Evolutionary conservation across 2,113 vertebrate species (phyloP).

Genomic region (Haliaeetus leucogaster): DNA sequence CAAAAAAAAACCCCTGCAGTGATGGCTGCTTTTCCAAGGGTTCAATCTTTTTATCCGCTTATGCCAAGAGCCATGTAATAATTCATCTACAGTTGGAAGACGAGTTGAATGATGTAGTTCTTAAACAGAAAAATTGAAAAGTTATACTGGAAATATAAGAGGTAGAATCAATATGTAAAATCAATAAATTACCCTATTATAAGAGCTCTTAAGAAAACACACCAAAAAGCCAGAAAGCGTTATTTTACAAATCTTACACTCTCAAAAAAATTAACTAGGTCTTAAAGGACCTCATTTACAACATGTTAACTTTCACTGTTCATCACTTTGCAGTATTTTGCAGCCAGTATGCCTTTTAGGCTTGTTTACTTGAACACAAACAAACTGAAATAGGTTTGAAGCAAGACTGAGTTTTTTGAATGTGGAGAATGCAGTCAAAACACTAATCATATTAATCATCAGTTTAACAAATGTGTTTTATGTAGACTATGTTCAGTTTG

Average conservation of each 20-base stretch:
- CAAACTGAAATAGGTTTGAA: background rate
- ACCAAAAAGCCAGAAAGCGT: rapidly evolving
- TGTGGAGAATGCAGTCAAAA: background rate
- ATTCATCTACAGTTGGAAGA: background rate
- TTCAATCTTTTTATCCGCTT: background rate
- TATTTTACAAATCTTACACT: background rate
- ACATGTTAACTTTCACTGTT: background rate
- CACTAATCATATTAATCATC: background rate
- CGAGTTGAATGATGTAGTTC: background rate
- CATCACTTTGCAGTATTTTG: background rate
- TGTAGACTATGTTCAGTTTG: background rate
- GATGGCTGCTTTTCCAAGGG: background rate
- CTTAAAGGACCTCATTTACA: background rate
- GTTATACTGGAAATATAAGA: background rate
- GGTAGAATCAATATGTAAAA: background rate
- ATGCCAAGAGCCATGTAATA: background rate
- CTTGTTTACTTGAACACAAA: background rate
- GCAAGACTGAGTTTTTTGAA: background rate
- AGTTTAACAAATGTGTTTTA: background rate
- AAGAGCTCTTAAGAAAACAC: background rate
- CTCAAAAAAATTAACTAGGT: background rate
- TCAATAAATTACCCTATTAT: background rate
- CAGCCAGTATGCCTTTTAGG: background rate
- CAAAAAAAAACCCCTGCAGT: too few relatives aligned
- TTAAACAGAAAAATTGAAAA: background rate